Conservation (phyloP, 2,797 vertebrate genomes). For the Bradypus variegatus region DNA sequence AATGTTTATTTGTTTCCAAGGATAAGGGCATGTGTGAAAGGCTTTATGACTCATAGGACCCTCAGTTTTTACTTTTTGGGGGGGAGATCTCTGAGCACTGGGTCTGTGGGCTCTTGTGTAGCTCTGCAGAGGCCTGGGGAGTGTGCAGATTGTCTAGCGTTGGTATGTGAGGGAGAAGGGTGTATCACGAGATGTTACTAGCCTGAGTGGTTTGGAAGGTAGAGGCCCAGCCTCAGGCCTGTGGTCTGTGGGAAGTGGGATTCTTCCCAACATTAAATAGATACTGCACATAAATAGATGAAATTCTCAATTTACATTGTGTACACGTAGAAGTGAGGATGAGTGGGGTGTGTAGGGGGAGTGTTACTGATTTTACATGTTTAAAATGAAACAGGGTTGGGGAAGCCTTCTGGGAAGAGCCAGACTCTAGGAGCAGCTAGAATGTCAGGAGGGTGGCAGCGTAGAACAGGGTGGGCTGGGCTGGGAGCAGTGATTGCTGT, state of each 20-base stretch:
- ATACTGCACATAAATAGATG: background rate
- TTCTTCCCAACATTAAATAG: conserved; percentile 32
- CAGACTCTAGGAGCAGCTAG: conserved; percentile 32
- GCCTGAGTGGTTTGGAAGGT: background rate
- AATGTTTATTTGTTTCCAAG: conserved; percentile 4
- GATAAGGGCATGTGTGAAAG: background rate
- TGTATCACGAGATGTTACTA: background rate
- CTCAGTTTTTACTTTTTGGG: background rate
- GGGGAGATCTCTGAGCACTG: background rate
- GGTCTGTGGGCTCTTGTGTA: background rate
- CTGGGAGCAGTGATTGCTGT: background rate
- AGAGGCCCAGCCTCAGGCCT: background rate
- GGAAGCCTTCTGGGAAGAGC: conserved; percentile 39
- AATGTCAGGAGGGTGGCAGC: background rate
- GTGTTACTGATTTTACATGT: conserved; percentile 41
- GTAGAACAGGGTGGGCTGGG: background rate
- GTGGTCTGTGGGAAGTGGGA: conserved; percentile 19
- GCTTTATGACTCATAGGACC: background rate
- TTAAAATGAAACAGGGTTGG: conserved; percentile 25
- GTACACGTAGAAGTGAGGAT: conserved; percentile 5
- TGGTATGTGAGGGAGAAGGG: background rate
- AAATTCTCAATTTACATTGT: conserved; percentile 10
- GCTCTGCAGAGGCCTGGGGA: background rate
- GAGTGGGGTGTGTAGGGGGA: conserved; percentile 29
- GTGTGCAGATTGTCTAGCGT: background rate